Evolutionary conservation across 2,797 vertebrate genomes (phyloP).

Genomic region (Menidia menidia): DNA sequence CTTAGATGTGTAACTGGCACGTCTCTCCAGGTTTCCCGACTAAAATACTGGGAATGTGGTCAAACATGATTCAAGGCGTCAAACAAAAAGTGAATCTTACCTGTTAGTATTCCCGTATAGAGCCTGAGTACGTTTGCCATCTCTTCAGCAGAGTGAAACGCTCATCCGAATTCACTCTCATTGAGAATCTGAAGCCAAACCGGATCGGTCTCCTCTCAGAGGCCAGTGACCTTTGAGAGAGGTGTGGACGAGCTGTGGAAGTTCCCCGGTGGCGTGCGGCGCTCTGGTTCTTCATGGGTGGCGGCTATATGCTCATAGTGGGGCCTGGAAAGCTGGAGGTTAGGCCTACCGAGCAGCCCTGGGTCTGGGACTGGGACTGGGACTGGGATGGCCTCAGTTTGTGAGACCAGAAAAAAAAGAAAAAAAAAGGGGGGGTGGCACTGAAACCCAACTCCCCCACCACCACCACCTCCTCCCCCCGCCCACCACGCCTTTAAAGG

Average conservation of each 20-base stretch:
- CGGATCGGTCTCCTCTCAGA: constrained; percentile 19
- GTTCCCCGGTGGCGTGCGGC: constrained; percentile 30
- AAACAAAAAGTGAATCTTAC: constrained; percentile 51
- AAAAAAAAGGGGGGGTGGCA: constrained; percentile 38
- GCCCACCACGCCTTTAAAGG: constrained; percentile 75
- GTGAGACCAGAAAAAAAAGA: constrained; percentile 32
- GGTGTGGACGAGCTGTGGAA: constrained; percentile 27
- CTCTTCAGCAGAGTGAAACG: constrained; percentile 46
- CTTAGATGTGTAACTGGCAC: not conserved
- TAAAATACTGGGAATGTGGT: not conserved
- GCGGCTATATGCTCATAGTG: constrained; percentile 34
- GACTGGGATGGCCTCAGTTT: constrained; percentile 17
- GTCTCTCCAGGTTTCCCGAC: not conserved
- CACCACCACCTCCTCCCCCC: constrained; percentile 26
- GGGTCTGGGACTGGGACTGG: constrained; percentile 7
- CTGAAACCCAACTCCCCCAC: constrained; percentile 65
- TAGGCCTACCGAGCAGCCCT: constrained; percentile 32
- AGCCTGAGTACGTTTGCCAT: constrained; percentile 68
- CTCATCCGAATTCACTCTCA: constrained; percentile 41
- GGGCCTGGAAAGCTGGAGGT: constrained; percentile 24
- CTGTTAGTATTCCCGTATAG: constrained; percentile 64
- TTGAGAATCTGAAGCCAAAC: constrained; percentile 31
- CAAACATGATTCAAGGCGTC: not conserved
- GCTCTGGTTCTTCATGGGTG: constrained; percentile 61
- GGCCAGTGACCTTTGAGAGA: constrained; percentile 52